A percentile compares a stretch with the other conserved stretches of the same genome.
phyloP scores from a whole-genome alignment of 2,888 invertebrate genomes.

The Drosophila meridiana region DNA sequence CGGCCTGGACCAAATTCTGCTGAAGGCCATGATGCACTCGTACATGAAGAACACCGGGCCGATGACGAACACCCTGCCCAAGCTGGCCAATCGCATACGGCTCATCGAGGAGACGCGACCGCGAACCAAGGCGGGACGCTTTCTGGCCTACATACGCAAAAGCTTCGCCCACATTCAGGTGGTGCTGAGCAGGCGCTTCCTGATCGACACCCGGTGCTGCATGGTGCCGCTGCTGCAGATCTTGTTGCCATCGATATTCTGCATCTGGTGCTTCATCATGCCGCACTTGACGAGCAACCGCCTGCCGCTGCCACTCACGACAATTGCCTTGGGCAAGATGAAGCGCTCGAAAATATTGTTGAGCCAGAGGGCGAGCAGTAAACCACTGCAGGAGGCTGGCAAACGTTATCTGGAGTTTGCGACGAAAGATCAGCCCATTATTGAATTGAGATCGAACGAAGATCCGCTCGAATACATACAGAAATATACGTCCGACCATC shows the following conservation, averaged over 20 bases:
- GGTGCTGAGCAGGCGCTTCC: constrained; percentile 29
- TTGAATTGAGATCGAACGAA: constrained; percentile 4
- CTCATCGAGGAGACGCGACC: constrained; percentile 4
- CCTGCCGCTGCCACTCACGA: accelerated
- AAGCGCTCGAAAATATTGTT: constrained; percentile 11
- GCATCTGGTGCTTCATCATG: constrained; percentile 19
- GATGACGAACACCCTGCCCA: not conserved
- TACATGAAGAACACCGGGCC: not conserved
- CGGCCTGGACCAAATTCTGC: constrained; percentile 91
- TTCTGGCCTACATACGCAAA: not conserved
- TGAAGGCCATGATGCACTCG: constrained; percentile 84
- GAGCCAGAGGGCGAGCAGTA: not conserved
- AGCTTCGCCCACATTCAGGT: constrained; percentile 17
- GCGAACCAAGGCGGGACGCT: not conserved
- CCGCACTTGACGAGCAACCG: constrained; percentile 3
- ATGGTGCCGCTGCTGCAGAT: constrained; percentile 39
- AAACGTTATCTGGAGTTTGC: constrained; percentile 18
- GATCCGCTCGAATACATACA: constrained; percentile 19
- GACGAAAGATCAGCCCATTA: not conserved
- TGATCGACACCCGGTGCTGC: constrained; percentile 34
- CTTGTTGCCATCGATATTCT: constrained; percentile 32
- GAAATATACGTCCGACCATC: not conserved
- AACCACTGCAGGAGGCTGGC: constrained; percentile 22
- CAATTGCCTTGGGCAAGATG: constrained; percentile 11
- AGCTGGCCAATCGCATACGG: constrained; percentile 19